phyloP scores from a whole-genome alignment of 2,113 vertebrate species.

The Daubentonia madagascariensis region DNA sequence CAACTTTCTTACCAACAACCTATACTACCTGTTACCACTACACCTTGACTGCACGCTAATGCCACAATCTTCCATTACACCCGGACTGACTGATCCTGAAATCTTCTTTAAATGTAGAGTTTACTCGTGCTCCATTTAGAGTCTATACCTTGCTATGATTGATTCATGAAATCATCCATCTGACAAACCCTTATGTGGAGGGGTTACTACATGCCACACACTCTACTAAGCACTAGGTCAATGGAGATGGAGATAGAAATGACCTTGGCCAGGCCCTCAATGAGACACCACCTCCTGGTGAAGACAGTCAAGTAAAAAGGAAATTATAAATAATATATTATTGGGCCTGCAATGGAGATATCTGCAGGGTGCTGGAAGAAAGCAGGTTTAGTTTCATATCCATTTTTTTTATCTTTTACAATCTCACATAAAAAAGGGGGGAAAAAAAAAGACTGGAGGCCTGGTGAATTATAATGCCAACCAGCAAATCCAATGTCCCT shows the following conservation, averaged over 20 bases:
- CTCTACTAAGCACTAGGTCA: rapidly evolving
- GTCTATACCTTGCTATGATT: rapidly evolving
- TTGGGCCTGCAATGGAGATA: neutral
- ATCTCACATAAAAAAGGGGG: neutral
- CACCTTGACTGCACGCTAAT: neutral
- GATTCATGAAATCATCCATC: neutral
- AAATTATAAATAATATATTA: neutral
- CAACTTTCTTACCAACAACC: neutral
- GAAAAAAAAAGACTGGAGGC: neutral
- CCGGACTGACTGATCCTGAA: neutral
- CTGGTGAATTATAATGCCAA: neutral
- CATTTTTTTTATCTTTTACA: neutral
- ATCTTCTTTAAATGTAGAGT: neutral
- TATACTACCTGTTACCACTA: rapidly evolving
- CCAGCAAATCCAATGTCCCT: neutral
- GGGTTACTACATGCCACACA: rapidly evolving
- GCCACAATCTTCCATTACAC: neutral
- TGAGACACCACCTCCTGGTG: rapidly evolving
- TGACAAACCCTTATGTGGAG: neutral
- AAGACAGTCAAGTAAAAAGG: neutral
- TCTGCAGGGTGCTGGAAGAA: neutral
- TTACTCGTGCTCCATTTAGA: neutral
- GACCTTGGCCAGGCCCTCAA: too few relatives aligned
- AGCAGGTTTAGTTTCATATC: neutral
- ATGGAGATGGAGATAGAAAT: neutral